Percentiles rank a stretch among this genome's conserved stretches.
These are phyloP conservation scores for Camponotus pennsylvanicus DNA, from an alignment of 1,140 invertebrate species.

Conservation along the genomic window DNA sequence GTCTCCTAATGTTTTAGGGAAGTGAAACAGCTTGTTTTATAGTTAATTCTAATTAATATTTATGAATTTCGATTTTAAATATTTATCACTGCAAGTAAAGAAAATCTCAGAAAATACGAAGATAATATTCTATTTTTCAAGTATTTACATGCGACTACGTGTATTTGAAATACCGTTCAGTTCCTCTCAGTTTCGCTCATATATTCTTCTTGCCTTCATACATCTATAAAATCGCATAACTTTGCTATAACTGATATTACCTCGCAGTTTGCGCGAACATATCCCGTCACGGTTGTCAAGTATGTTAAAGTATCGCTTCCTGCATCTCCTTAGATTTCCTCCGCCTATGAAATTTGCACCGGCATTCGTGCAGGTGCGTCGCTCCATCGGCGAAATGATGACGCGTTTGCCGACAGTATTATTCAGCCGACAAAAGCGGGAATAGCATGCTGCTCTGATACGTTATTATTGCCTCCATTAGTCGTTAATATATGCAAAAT, in stretches of 20 bases:
- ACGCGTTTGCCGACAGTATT: conserved; percentile 50
- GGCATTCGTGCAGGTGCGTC: conserved; percentile 57
- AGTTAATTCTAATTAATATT: not conserved
- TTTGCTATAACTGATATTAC: conserved; percentile 47
- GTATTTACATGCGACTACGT: not conserved
- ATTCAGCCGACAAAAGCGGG: conserved; percentile 70
- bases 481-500: conserved; percentile 85
- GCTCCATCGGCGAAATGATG: conserved; percentile 28
- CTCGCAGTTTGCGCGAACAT: conserved; percentile 52
- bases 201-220: conserved; percentile 3
- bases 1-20: not conserved
- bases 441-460: conserved; percentile 56
- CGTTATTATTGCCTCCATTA: conserved; percentile 80
- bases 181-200: not conserved
- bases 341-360: conserved; percentile 1
- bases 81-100: too few relatives aligned
- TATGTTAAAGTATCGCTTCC: conserved; percentile 42
- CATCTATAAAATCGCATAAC: conserved; percentile 43
- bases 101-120: not conserved
- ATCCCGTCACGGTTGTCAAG: conserved; percentile 55
- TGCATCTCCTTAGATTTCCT: conserved; percentile 42
- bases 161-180: not conserved
- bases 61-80: not conserved
- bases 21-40: not conserved
- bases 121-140: not conserved